phyloP scores from a whole-genome alignment of 2,113 vertebrate genomes.

The Tetrax tetrax region DNA sequence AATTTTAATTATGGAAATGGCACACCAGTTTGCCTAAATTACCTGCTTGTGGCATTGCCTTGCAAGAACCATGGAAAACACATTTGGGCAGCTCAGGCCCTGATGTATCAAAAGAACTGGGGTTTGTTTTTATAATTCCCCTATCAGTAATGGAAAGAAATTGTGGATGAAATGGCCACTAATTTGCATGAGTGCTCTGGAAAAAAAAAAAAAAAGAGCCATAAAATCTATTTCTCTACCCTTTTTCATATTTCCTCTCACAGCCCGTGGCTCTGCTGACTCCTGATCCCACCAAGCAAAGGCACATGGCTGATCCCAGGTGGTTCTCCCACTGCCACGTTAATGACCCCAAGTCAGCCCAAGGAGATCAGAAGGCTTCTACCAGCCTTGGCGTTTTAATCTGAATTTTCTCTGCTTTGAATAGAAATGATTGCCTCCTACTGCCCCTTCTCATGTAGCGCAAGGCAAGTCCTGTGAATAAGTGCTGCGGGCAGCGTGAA shows the following conservation, averaged over 20 bases:
- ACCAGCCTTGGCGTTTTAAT: not conserved
- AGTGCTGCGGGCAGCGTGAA: not conserved
- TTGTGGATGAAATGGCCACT: not conserved
- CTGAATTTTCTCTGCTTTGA: not conserved
- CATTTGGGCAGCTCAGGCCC: not conserved
- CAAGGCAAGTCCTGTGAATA: not conserved
- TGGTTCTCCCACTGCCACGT: accelerated
- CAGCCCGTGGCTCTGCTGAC: not conserved
- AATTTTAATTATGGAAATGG: not conserved
- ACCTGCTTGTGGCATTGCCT: not conserved
- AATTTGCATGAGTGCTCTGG: not conserved
- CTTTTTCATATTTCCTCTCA: not conserved
- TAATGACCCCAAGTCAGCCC: not conserved
- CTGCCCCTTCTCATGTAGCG: not conserved
- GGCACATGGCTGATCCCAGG: not conserved
- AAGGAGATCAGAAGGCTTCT: not conserved
- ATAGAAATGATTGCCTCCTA: not conserved
- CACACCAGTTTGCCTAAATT: not conserved
- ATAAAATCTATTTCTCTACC: not conserved
- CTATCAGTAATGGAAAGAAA: not conserved
- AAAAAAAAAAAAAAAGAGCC: not conserved
- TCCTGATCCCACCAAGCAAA: not conserved
- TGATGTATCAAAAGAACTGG: not conserved
- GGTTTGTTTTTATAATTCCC: not conserved
- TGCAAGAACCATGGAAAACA: not conserved